Base-by-base conservation (phyloP, 2,113 vertebrate genomes). In the Pelecanoides urinatrix region DNA sequence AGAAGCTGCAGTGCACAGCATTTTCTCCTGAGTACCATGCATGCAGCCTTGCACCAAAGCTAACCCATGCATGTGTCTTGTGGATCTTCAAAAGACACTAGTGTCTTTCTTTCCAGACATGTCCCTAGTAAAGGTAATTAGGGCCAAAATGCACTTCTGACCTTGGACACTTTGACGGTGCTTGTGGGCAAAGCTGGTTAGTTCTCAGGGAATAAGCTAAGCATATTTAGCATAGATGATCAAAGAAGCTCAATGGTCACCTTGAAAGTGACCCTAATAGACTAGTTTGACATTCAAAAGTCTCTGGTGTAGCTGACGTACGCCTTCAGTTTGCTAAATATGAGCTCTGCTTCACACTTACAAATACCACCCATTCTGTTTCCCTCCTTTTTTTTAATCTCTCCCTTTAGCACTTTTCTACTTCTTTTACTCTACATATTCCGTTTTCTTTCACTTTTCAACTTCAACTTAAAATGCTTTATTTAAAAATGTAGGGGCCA, bases 401-500 rank as follows among this genome's bases (percentile, higher is more conserved):
- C 34, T 92, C 73, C 42, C 74, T 94, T 92, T 91, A 96, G 86
- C 61, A 45, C 72, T 84, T 92, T 84, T 58, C 68, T 92, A 47
- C 55, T 88, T 27, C 42, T 92, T 91, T 94, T 95, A 72, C 83
- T 91, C 92, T 96, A 79, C 83, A 55, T 85, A 89, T 42, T 94
- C 92, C 6, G 0, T 78, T 95, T 88, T 92, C 86, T 87, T 97
- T 86, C 76, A 62, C 91, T 91, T 97, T 93, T 94, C 82, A 83
- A 90, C 86, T 94, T 84, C 53, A 71, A 56, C 65, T 88, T 88
- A 58, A 94, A 96, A 93, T 81, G 58, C 34, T 92, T 21, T 91
- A 45, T 96, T 94, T 97, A 89, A 96, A 93, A 95, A 85, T 22
- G 68, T 68, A 87, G 70, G 89, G 91, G n/a, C 86, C 89, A 97